Base-by-base conservation (phyloP, 2,888 invertebrate species). In the Petrolisthes cinctipes region DNA sequence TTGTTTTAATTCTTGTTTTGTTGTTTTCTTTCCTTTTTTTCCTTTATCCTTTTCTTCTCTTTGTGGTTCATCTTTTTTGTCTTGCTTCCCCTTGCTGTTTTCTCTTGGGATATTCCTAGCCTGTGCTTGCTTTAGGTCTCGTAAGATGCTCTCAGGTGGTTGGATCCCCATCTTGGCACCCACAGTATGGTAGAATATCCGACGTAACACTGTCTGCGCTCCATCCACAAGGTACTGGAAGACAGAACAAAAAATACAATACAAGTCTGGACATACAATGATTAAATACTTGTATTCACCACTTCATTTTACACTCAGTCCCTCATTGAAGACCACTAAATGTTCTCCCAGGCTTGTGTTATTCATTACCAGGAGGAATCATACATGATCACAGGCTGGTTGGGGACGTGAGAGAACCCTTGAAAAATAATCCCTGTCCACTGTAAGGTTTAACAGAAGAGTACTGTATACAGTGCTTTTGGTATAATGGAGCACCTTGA, bases 181-280 rank as follows among this genome's bases (percentile, higher is more conserved):
- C n/a, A 90, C 37, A 4, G 89, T 88, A 11, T 57, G 92, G 90
- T 93, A 92, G 86, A 94, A 93, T 82, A 94, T 93, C 17, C 94
- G 93, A n/a, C 94, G 94, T 6, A 96, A 92, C 91, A 95, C 95
- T 90, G 94, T 94, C 91, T 95, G 94, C 0, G 95, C 94, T 9
- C 96, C 95, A 93, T 94, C 94, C 0, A 94, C 95, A 54, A 96
- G 93, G 91, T 94, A 95, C 92, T 90, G 83, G 1, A 85, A 82
- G 51, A 23, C 4, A 51, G n/a, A 51, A 78, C 6, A 61, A 14
- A 14, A 1, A 14, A 37, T 37, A 37, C 37, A 37, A 82, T 73
- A 56, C 20, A 20, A 61, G 61, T 73, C n/a, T n/a, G n/a, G n/a
- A n/a, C n/a, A n/a, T n/a, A n/a, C n/a, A n/a, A n/a, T n/a, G n/a